These are phyloP conservation scores for Melanotaenia maccullochi DNA, from an alignment of 2,797 vertebrate genomes.

Conservation along the genomic window DNA sequence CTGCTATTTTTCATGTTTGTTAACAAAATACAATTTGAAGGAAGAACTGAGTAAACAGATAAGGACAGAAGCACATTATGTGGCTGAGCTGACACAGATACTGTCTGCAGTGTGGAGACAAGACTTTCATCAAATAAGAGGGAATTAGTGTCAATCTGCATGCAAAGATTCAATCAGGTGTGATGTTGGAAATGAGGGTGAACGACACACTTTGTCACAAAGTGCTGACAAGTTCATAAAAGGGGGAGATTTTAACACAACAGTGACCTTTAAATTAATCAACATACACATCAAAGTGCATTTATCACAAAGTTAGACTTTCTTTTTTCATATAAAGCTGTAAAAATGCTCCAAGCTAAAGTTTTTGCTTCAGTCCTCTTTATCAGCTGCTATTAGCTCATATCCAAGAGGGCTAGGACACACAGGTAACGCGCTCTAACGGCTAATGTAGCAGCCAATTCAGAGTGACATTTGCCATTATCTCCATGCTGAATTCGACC, in stretches of 20 bases:
- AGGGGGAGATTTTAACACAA: constrained; percentile 11
- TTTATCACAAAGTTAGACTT: constrained; percentile 16
- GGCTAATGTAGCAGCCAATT: constrained; percentile 85
- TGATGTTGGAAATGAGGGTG: background rate
- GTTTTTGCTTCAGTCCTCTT: constrained; percentile 15
- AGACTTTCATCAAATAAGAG: background rate
- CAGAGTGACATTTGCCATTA: constrained; percentile 92
- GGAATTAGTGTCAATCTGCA: background rate
- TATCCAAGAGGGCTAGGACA: constrained; percentile 47
- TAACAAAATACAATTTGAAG: constrained; percentile 58
- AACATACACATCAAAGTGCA: constrained; percentile 13
- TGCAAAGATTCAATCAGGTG: background rate
- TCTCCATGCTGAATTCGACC: constrained; percentile 81
- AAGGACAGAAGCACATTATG: constrained; percentile 38
- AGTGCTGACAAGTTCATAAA: constrained; percentile 4
- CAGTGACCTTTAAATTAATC: constrained; percentile 14
- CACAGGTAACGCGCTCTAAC: constrained; percentile 77
- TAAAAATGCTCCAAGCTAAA: background rate
- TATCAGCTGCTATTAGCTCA: constrained; percentile 15
- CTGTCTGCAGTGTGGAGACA: background rate
- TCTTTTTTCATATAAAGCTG: background rate
- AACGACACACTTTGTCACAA: background rate
- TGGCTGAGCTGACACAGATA: background rate
- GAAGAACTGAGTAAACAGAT: constrained; percentile 25
- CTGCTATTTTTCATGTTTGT: constrained; percentile 69